Evolutionary conservation across 2,888 invertebrate species (phyloP).

Genomic region (Troilus luridus): DNA sequence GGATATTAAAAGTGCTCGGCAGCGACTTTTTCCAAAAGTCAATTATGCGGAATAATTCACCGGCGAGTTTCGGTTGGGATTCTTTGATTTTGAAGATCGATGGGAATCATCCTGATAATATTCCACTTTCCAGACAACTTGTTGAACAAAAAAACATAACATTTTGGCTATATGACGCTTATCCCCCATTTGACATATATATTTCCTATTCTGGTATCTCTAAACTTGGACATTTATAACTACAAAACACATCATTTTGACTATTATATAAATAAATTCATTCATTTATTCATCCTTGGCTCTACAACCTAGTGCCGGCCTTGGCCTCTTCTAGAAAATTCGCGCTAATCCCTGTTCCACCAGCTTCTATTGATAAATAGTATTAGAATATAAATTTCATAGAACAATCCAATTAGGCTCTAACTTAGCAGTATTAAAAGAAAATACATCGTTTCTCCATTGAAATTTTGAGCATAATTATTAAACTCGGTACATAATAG

Average conservation of each 20-base stretch:
- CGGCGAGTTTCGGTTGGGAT: neutral
- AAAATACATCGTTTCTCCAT: too few relatives aligned
- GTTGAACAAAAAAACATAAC: neutral
- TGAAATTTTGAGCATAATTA: too few relatives aligned
- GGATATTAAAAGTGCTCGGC: constrained; percentile 6
- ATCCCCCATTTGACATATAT: neutral
- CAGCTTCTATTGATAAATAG: too few relatives aligned
- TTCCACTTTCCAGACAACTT: neutral
- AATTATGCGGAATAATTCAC: constrained; percentile 38
- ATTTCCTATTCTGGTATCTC: neutral
- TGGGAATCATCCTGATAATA: neutral
- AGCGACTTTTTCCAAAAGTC: neutral
- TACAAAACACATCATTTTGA: neutral
- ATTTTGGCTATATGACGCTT: neutral
- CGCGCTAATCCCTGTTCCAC: too few relatives aligned
- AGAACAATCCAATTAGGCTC: neutral
- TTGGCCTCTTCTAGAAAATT: too few relatives aligned
- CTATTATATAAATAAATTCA: neutral
- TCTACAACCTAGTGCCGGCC: too few relatives aligned
- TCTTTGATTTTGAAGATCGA: neutral
- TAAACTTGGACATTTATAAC: neutral
- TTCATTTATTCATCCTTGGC: too few relatives aligned
- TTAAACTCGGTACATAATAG: too few relatives aligned
- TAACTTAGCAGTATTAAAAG: too few relatives aligned
- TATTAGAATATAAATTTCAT: neutral